These are phyloP conservation scores for Lemur catta DNA, from an alignment of 2,797 vertebrate species.

Conservation along the genomic window DNA sequence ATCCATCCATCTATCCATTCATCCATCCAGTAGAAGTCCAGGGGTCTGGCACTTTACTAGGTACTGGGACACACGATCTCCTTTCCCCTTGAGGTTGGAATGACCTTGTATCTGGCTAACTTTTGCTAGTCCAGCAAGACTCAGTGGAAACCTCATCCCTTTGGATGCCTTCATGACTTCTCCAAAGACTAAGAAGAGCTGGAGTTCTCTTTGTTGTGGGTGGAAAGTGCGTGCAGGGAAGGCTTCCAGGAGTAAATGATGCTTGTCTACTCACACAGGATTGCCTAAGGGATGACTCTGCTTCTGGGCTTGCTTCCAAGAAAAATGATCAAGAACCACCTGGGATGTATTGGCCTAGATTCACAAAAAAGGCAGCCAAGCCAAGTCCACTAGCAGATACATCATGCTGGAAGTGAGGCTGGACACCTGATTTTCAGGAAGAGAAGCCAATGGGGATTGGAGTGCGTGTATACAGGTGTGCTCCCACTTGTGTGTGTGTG, in stretches of 20 bases:
- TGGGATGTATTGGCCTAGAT: not conserved
- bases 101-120: not conserved
- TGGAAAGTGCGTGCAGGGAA: not conserved
- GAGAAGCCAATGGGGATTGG: not conserved
- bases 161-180: not conserved
- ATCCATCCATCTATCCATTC: not conserved
- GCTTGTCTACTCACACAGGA: not conserved
- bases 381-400: not conserved
- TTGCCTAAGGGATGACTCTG: not conserved
- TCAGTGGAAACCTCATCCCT: not conserved
- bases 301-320: not conserved
- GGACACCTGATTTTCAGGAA: not conserved
- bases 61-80: not conserved
- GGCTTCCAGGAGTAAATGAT: not conserved
- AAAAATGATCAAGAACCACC: not conserved
- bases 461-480: not conserved
- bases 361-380: not conserved
- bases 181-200: not conserved
- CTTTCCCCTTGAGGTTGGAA: not conserved
- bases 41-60: not conserved
- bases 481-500: not conserved
- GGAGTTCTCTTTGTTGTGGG: not conserved
- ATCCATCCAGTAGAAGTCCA: not conserved
- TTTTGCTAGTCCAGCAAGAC: not conserved
- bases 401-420: not conserved